These are phyloP conservation scores for Linepithema humile DNA, from an alignment of 1,140 invertebrate species.

Conservation along the genomic window DNA sequence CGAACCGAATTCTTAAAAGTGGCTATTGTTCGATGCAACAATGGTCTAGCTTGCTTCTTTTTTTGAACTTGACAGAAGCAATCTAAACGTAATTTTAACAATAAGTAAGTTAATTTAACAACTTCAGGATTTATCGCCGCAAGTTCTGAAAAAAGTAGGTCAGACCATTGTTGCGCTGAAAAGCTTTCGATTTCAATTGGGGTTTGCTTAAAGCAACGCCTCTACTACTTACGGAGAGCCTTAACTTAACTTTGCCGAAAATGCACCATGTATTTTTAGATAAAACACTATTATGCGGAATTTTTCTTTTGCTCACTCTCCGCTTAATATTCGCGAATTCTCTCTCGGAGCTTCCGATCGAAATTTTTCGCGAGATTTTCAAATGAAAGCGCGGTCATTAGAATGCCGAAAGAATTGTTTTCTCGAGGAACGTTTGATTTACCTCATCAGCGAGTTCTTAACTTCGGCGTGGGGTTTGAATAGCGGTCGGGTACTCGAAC, in stretches of 20 bases:
- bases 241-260: slow-evolving; percentile 9
- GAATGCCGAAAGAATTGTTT: slow-evolving; percentile 55
- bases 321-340: neutral
- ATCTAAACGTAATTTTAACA: slow-evolving; percentile 1
- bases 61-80: neutral
- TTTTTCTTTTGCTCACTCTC: neutral
- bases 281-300: neutral
- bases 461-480: slow-evolving; percentile 57
- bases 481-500: slow-evolving; percentile 50
- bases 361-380: slow-evolving; percentile 37
- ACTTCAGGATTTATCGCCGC: neutral
- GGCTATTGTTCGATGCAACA: neutral
- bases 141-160: neutral
- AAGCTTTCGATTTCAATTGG: slow-evolving; percentile 10
- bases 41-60: neutral
- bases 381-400: slow-evolving; percentile 49
- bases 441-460: slow-evolving; percentile 66
- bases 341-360: neutral
- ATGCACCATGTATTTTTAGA: slow-evolving; percentile 11
- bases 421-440: slow-evolving; percentile 60
- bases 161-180: neutral
- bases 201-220: neutral
- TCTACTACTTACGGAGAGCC: slow-evolving; percentile 9
- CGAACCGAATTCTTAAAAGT: neutral
- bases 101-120: slow-evolving; percentile 5